Evolutionary conservation across 1,140 invertebrate species (phyloP), one percentile per base, ranked within the genome.

Genomic region (Bombus impatiens): DNA sequence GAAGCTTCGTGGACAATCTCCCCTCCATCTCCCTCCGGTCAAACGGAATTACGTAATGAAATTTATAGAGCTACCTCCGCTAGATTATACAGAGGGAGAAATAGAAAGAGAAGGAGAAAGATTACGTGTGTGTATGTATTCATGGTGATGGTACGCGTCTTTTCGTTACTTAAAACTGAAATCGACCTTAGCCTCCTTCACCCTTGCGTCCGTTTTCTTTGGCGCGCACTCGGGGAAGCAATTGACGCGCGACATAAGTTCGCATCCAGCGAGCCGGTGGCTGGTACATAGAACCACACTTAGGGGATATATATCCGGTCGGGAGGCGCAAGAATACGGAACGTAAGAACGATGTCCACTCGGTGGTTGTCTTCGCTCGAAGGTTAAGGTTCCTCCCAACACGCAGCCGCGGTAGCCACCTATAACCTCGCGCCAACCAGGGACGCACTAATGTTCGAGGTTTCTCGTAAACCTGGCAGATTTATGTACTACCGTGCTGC

Each of bases 251-350:
- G 90, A 93, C 92, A 93, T 91, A 94, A 94, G 87, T 92, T 86
- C 83, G 78, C 91, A 89, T 89, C 88, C 89, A 88, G 86, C 87
- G 86, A 87, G 83, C 84, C 82, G 88, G 88, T 91, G 84, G 88
- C 88, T 87, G 88, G 78, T 93, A 94, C 94, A 94, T 83, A 93
- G 92, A 94, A 94, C 88, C 87, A 94, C 94, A 94, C 94, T 94
- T 94, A 94, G 92, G 87, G 90, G 87, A 90, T 90, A 90, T 92
- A 91, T 92, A 90, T 90, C 89, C 82, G 86, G 82, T 68, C 84
- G 76, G 85, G 84, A 86, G 44, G 87, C 57, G 81, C 70, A 57
- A 86, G 85, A 87, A 78, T 82, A 83, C 68, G 79, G 42, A 87
- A 78, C 78, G 79, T 68, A 83, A 88, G 89, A 88, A 57, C 84